Percentiles rank a stretch among this genome's conserved stretches.
phyloP scores from a whole-genome alignment of 1,140 invertebrate species.

The Thereuonema tuberculata region DNA sequence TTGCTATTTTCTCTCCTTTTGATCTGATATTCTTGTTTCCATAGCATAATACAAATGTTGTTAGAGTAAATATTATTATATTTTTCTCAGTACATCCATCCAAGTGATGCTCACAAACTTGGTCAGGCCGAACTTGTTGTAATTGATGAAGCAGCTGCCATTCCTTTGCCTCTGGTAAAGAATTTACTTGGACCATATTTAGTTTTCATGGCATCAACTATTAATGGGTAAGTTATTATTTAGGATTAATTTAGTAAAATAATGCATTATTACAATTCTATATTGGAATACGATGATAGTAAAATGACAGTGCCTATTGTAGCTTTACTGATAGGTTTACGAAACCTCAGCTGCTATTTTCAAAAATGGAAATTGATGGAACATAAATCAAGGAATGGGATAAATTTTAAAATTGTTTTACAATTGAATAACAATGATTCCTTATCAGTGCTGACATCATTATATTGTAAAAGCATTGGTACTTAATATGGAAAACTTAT shows the following conservation, averaged over 20 bases:
- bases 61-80: too few relatives aligned
- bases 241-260: background rate
- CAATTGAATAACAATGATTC: too few relatives aligned
- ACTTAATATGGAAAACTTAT: too few relatives aligned
- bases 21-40: too few relatives aligned
- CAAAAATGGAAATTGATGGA: too few relatives aligned
- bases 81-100: slow-evolving; percentile 86
- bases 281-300: background rate
- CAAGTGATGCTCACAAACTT: slow-evolving; percentile 72
- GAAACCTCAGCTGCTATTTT: too few relatives aligned
- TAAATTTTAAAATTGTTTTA: too few relatives aligned
- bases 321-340: background rate
- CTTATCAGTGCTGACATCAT: too few relatives aligned
- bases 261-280: background rate
- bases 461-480: too few relatives aligned
- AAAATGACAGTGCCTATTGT: background rate
- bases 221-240: slow-evolving; percentile 54
- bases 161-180: slow-evolving; percentile 87
- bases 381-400: too few relatives aligned
- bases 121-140: slow-evolving; percentile 88
- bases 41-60: too few relatives aligned
- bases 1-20: too few relatives aligned
- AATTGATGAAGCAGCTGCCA: slow-evolving; percentile 98
- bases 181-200: slow-evolving; percentile 82
- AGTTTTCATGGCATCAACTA: slow-evolving; percentile 91